Base-by-base conservation (phyloP, 2,888 invertebrate genomes). In the Muschampia staudingeri region DNA sequence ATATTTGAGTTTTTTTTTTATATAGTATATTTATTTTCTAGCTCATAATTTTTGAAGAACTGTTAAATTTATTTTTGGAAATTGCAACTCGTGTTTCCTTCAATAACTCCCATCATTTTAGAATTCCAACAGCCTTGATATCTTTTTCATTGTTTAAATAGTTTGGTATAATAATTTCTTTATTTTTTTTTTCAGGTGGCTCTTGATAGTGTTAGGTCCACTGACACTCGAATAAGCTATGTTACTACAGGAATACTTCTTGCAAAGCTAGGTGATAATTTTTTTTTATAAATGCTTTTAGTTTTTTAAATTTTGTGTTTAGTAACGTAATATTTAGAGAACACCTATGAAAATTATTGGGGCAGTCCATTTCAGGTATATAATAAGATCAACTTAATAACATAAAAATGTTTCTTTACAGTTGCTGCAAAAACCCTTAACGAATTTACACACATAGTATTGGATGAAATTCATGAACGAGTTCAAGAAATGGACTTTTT, bases 391-490 rank as follows among this genome's bases (percentile, higher is more conserved):
- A 40, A 8, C 40, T 19, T n/a, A 19, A n/a, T 42, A 34, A 12
- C 6, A 42, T n/a, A 75, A 19, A 2, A 30, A 65, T 72, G 25
- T 65, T 30, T 14, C 19, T 30, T 82, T 81, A 76, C 76, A 91
- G 98, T 99, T 48, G 91, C 91, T 30, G 91, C 97, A 0, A 98
- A 98, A 92, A 97, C 97, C 37, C 97, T 99, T 95, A 97, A 97
- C 70, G 97, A 98, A 82, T 99, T 97, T 90, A 99, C 99, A 0
- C 99, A 99, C 91, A 97, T 99, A 61, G 98, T 99, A 83, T 96
- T 99, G 9, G 99, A 99, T 92, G 99, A 99, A 96, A 98, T 99
- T 0, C 99, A 99, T 90, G 99, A 99, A 94, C 97, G 99, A 61
- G 98, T 98, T 88, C 98, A 99, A 91, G 98, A 99, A 40, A 98